These are phyloP conservation scores for Ceyx erithaca DNA, from an alignment of 2,797 vertebrate species.

Conservation along the genomic window DNA sequence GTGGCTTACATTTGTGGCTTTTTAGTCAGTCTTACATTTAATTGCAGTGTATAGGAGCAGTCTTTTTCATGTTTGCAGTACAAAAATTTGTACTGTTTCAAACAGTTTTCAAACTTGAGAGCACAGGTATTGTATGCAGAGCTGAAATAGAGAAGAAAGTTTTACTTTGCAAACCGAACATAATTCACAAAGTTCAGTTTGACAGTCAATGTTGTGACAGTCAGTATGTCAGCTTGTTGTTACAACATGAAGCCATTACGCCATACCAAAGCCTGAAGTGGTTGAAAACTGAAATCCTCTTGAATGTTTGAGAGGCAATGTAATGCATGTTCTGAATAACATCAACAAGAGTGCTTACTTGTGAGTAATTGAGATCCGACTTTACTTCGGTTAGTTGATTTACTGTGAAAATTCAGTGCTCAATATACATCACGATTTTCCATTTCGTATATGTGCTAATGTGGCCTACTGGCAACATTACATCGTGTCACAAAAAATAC, in stretches of 20 bases:
- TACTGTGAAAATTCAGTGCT: neutral
- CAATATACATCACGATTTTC: neutral
- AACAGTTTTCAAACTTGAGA: neutral
- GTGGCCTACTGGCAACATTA: neutral
- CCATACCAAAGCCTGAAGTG: neutral
- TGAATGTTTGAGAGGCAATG: neutral
- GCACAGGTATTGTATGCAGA: neutral
- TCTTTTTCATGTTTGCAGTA: neutral
- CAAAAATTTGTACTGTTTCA: neutral
- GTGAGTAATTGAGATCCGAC: neutral
- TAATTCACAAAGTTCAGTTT: neutral
- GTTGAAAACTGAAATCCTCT: neutral
- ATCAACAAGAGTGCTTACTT: neutral
- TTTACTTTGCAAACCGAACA: constrained; percentile 1
- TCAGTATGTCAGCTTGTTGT: constrained; percentile 8
- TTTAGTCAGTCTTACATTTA: neutral
- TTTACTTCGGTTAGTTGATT: neutral
- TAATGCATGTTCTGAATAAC: neutral
- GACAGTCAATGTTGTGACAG: neutral
- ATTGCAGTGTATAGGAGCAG: neutral
- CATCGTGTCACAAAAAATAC: neutral
- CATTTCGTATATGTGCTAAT: neutral
- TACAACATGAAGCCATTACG: neutral
- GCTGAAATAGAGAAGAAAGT: neutral
- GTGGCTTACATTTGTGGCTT: neutral